Base-by-base conservation (phyloP, 2,797 vertebrate species). In the Microchirus variegatus region DNA sequence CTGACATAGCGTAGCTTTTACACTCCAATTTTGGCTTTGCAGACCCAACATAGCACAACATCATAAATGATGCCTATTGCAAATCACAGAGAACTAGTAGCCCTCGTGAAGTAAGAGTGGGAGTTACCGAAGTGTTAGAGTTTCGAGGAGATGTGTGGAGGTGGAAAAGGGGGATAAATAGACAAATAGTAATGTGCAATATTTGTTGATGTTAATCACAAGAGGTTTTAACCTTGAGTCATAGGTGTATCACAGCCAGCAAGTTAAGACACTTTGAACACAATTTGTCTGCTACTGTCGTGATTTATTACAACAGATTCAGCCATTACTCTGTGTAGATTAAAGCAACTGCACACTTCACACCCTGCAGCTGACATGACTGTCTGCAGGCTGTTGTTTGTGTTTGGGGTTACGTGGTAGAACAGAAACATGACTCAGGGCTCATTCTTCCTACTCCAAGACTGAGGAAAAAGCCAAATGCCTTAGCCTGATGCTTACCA, bases 401-500 rank as follows among this genome's bases (percentile, higher is more conserved):
- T 55, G 53, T 67, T 62, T 72, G 75, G 75, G 77, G 75, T 86
- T 82, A 73, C 4, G 36, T 67, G 69, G 61, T 67, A 65, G 57
- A 80, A 35, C 66, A 68, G 57, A 81, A 81, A 83, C 76, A 80
- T 70, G 53, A 75, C 68, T 83, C 72, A 49, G 58, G 71, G 59
- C 71, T 87, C 70, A 70, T 58, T 84, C 63, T 73, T 82, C 69
- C 67, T 63, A 50, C 56, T 75, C 49, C 58, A 74, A 70, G 63
- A 72, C 26, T 10, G 74, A 75, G 75, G 75, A 74, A 81, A 73
- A 77, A 83, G 64, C 69, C 67, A 74, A 79, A 73, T 64, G 62
- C 41, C 67, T 69, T 8, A 16, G 74, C 48, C 60, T 89, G 84
- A 90, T 85, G 60, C 77, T 85, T 58, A 86, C 70, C 88, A 91